Base-by-base conservation (phyloP, 2,113 vertebrate genomes). In the Panthera leo region DNA sequence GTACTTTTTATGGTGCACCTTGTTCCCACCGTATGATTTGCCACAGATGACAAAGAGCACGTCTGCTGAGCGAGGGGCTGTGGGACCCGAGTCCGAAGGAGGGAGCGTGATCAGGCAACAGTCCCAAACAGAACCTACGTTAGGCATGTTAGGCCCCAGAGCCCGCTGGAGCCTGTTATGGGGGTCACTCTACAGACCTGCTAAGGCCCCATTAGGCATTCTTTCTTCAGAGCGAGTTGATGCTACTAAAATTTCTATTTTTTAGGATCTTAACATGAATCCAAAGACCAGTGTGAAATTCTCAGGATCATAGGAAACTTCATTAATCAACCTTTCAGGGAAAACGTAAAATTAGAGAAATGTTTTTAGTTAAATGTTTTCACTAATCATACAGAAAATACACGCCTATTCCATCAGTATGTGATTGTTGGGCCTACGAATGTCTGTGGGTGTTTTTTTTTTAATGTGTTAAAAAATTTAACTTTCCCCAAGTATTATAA, bases 341-440 rank as follows among this genome's bases (percentile, higher is more conserved):
- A 78, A 36, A 79, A 75, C 45, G 36, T 36, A 88, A 85, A 85
- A 39, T 75, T 31, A 82, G 10, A 51, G 5, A 5, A 42, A 18
- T 34, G 12, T 39, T 96, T 82, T 89, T 48, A 53, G 53, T 80
- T 85, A 61, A 75, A 63, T 76, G 23, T 39, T 61, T 63, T 78
- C 23, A 55, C 3, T 70, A 10, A 23, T 29, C 45, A 39, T 45
- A 70, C 18, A 83, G 48, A 31, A 51, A 42, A 2, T 39, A n/a
- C 51, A n/a, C 1, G 29, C 9, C 48, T 94, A 2, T 83, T 85
- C 31, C 21, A 65, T 51, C 65, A 58, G 42, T 19, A 79, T n/a
- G 29, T 71, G 58, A 5, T 27, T 73, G 27, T 29, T 45, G 7
- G 2, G 1, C 12, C 27, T 91, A 85, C 27, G 36, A 2, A 58